A percentile compares a stretch with the other conserved stretches of the same genome.
phyloP scores from a whole-genome alignment of 2,888 invertebrate genomes.

The Axea sp. region DNA sequence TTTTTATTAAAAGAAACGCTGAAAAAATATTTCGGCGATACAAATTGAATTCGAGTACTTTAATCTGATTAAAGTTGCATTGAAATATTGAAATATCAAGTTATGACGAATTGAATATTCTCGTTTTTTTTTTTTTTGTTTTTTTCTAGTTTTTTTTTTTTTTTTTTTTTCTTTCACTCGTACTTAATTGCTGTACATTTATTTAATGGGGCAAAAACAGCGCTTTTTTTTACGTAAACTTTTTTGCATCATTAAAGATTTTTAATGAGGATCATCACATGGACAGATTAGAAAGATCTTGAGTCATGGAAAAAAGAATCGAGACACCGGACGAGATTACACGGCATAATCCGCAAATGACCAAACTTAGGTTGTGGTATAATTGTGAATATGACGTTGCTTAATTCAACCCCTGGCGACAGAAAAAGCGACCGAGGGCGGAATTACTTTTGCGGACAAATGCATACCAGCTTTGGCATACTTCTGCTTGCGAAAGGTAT shows the following conservation, averaged over 20 bases:
- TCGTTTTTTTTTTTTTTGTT: too few species aligned
- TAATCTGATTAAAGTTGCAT: too few species aligned
- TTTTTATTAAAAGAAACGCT: too few species aligned
- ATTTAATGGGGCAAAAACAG: slow-evolving; percentile 48
- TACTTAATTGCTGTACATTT: slow-evolving; percentile 42
- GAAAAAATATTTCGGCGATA: too few species aligned
- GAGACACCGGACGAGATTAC: slow-evolving; percentile 71
- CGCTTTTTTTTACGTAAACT: background rate
- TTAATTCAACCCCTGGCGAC: slow-evolving; percentile 71
- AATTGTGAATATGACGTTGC: slow-evolving; percentile 78
- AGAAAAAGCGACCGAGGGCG: slow-evolving; percentile 33
- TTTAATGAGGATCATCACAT: slow-evolving; percentile 55
- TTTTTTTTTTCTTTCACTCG: background rate
- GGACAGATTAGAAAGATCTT: slow-evolving; percentile 68
- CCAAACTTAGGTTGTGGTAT: slow-evolving; percentile 73
- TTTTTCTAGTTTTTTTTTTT: too few species aligned
- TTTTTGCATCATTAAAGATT: slow-evolving; percentile 41
- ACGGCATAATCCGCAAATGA: slow-evolving; percentile 75
- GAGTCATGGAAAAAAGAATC: slow-evolving; percentile 69
- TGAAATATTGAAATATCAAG: too few species aligned
- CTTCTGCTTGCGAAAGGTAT: background rate
- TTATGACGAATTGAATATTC: too few species aligned
- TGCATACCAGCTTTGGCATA: slow-evolving; percentile 8
- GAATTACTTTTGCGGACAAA: slow-evolving; percentile 45
- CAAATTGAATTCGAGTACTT: too few species aligned